phyloP scores from a whole-genome alignment of 2,797 vertebrate genomes.

The Falco cherrug region DNA sequence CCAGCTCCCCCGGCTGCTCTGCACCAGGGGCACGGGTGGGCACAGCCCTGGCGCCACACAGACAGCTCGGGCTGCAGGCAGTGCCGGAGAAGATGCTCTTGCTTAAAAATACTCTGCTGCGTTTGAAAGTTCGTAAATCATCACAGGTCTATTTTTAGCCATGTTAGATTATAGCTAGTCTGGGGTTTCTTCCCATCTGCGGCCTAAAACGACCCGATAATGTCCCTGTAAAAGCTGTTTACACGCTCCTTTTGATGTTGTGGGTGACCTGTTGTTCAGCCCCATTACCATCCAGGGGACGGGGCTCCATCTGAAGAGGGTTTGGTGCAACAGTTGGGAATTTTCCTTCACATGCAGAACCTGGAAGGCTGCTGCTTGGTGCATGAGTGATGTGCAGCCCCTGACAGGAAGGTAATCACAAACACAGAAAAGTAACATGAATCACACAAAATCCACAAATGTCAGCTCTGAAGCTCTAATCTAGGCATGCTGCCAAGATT shows the following conservation, averaged over 20 bases:
- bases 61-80: background rate
- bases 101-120: background rate
- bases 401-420: conserved; percentile 2
- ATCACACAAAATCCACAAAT: background rate
- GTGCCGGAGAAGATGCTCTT: background rate
- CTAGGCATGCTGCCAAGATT: background rate
- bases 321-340: conserved; percentile 37
- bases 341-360: background rate
- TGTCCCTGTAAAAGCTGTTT: background rate
- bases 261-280: background rate
- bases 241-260: accelerated
- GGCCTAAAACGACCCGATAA: background rate
- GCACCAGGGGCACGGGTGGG: background rate
- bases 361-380: background rate
- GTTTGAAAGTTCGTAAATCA: conserved; percentile 42
- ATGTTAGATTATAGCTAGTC: background rate
- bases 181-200: background rate
- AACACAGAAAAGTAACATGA: background rate
- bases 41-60: background rate
- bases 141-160: conserved; percentile 10
- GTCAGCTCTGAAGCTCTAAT: background rate
- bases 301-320: background rate
- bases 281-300: accelerated
- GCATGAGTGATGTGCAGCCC: background rate
- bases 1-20: background rate